Percentiles rank a stretch among this genome's conserved stretches.
These are phyloP conservation scores for Dipodomys stephensi DNA, from an alignment of 2,113 vertebrate genomes.

Conservation along the genomic window DNA sequence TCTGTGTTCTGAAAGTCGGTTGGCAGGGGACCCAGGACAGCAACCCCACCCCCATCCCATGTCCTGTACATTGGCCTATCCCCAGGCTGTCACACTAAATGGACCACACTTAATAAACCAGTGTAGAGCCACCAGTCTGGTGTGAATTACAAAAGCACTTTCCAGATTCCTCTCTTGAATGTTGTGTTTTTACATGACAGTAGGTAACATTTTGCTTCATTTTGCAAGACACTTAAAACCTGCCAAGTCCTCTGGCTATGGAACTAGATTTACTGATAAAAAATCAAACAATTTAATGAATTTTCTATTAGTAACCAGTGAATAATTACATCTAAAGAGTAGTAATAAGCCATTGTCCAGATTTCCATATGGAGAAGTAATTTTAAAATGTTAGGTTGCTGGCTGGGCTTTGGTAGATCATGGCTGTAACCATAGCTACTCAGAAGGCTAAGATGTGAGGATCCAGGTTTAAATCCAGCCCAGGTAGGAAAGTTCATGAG, in stretches of 20 bases:
- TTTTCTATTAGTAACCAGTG: neutral
- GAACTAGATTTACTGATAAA: neutral
- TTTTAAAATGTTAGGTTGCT: neutral
- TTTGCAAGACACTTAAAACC: conserved; percentile 49
- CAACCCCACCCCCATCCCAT: neutral
- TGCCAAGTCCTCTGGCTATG: neutral
- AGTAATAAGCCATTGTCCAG: neutral
- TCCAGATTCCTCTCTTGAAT: neutral
- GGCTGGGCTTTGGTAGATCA: no score
- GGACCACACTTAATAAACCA: neutral
- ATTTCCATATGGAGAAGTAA: conserved; percentile 25
- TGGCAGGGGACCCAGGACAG: neutral
- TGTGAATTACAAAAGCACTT: conserved; percentile 14
- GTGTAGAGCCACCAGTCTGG: neutral
- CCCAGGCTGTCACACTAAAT: neutral
- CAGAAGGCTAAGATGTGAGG: no score
- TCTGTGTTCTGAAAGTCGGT: neutral
- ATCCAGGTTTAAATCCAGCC: no score
- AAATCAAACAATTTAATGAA: conserved; percentile 27
- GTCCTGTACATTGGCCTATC: neutral
- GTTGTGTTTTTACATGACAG: conserved; percentile 9
- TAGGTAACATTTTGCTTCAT: conserved; percentile 14
- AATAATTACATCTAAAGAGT: neutral
- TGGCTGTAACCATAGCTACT: no score
- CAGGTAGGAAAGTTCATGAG: no score